phyloP scores from a whole-genome alignment of 2,797 vertebrate genomes.

The Ctenopoma kingsleyae region DNA sequence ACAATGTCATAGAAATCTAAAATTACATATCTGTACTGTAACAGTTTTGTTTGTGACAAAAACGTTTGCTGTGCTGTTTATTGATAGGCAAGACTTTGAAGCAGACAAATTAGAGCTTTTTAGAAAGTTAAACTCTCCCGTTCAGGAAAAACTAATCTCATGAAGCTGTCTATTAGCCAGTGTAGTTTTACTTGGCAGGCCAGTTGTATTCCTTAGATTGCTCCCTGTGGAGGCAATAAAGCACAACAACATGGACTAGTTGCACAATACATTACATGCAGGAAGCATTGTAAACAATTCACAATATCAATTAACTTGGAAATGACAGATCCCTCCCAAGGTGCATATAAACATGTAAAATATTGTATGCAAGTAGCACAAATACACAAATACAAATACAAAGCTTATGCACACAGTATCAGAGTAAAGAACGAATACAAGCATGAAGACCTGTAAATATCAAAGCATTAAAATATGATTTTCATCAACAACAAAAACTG shows the following conservation, averaged over 20 bases:
- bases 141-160: not conserved
- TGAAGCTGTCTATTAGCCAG: not conserved
- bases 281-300: slow-evolving; percentile 4
- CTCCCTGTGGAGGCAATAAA: not conserved
- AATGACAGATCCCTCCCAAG: not conserved
- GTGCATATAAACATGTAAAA: not conserved
- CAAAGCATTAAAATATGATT: slow-evolving; percentile 33
- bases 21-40: too few species aligned
- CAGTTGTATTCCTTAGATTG: not conserved
- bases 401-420: not conserved
- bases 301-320: slow-evolving; percentile 9
- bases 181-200: not conserved
- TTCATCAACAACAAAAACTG: slow-evolving; percentile 38
- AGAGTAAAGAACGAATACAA: slow-evolving; percentile 4
- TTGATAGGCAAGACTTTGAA: not conserved
- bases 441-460: slow-evolving; percentile 19
- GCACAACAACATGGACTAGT: slow-evolving; percentile 1
- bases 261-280: slow-evolving; percentile 6
- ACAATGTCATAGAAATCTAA: too few species aligned
- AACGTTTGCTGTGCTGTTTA: too few species aligned
- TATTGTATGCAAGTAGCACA: not conserved
- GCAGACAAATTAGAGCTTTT: not conserved
- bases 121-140: not conserved
- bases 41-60: not conserved
- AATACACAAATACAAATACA: too few species aligned